These are phyloP conservation scores for Asteroscopus sphinx DNA, from an alignment of 2,888 invertebrate genomes.

Conservation along the genomic window DNA sequence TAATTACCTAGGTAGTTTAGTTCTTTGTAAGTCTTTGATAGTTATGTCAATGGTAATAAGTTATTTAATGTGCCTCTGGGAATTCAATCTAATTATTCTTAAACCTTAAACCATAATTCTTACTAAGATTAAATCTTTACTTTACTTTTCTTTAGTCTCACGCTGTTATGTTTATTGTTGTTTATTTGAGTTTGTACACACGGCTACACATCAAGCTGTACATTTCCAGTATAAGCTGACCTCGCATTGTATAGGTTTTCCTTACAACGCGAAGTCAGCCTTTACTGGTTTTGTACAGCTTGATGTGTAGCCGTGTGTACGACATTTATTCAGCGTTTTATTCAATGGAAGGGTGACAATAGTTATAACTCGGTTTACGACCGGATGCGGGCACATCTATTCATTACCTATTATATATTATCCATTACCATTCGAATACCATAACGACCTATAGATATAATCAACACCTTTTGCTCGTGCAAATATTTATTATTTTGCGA, in stretches of 20 bases:
- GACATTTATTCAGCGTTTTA: conserved; percentile 42
- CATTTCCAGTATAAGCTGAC: too few species aligned
- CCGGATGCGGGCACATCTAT: conserved; percentile 58
- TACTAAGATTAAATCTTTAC: conserved; percentile 27
- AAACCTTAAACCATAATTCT: neutral
- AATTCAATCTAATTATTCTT: neutral
- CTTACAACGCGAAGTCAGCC: too few species aligned
- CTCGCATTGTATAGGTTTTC: too few species aligned
- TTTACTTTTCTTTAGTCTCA: conserved; percentile 25
- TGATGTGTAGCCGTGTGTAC: too few species aligned
- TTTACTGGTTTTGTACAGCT: too few species aligned
- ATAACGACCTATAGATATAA: conserved; percentile 36
- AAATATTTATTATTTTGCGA: conserved; percentile 8
- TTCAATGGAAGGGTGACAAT: conserved; percentile 53
- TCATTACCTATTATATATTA: too few species aligned
- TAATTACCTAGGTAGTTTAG: too few species aligned
- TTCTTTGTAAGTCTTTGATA: too few species aligned
- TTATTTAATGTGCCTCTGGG: neutral
- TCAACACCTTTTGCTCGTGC: conserved; percentile 44
- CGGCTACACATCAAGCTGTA: too few species aligned
- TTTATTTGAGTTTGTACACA: too few species aligned
- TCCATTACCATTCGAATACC: conserved; percentile 47
- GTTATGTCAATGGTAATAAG: too few species aligned
- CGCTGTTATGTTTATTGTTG: conserved; percentile 38
- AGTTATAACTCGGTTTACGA: conserved; percentile 46